Conservation (phyloP, 2,113 vertebrate genomes). For the Caracal caracal region DNA sequence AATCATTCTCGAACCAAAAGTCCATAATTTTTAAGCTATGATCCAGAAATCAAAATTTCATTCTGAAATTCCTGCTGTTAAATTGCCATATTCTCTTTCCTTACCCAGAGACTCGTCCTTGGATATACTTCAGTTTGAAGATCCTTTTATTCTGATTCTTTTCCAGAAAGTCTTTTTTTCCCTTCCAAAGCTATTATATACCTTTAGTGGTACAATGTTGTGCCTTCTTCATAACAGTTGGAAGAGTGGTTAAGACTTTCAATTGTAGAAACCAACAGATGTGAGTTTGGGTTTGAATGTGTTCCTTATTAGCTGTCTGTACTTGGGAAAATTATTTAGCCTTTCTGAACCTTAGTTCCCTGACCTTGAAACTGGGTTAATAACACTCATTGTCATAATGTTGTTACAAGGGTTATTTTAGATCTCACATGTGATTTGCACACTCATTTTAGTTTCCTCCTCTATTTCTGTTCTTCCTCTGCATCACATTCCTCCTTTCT, state of each 20-base stretch:
- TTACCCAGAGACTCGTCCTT: neutral
- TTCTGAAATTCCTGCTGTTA: neutral
- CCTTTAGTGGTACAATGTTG: neutral
- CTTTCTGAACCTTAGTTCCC: neutral
- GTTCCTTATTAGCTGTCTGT: neutral
- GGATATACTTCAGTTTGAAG: neutral
- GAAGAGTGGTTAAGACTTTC: neutral
- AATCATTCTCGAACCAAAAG: neutral
- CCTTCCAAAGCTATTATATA: neutral
- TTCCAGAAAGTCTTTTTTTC: neutral
- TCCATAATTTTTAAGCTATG: neutral
- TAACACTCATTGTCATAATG: neutral
- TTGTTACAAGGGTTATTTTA: neutral
- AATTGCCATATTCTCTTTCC: neutral
- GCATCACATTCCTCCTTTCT: neutral
- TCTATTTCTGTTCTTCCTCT: neutral
- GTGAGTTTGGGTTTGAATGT: neutral
- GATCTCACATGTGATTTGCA: neutral
- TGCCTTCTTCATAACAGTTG: neutral
- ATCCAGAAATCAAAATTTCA: constrained; percentile 20
- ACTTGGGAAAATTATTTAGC: neutral
- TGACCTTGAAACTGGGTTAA: neutral
- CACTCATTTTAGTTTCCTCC: neutral
- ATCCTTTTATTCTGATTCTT: neutral
- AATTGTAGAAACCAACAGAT: neutral